Evolutionary conservation across 2,888 invertebrate species (phyloP).

Genomic region (Drosophila birchii): DNA sequence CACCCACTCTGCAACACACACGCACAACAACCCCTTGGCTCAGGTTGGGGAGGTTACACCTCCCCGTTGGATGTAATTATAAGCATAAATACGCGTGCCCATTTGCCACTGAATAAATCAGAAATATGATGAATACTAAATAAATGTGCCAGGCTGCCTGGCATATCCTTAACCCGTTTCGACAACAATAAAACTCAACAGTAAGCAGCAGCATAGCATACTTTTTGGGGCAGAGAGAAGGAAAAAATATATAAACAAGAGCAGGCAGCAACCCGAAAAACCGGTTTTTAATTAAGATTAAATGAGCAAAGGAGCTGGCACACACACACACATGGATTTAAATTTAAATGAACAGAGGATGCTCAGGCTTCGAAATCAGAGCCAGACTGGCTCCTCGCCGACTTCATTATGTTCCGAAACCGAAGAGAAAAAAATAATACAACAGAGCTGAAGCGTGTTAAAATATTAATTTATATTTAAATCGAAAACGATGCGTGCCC

Average conservation of each 20-base stretch:
- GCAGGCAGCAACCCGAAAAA: conserved; percentile 66
- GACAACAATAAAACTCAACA: conserved; percentile 56
- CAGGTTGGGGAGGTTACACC: conserved; percentile 34
- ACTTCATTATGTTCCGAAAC: conserved; percentile 72
- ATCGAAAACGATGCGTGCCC: conserved; percentile 62
- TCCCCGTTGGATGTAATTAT: conserved; percentile 64
- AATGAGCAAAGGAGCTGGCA: conserved; percentile 70
- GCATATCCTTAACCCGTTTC: conserved; percentile 34
- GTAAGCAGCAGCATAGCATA: conserved; percentile 40
- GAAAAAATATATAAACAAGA: conserved; percentile 40
- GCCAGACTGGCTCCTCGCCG: conserved; percentile 46
- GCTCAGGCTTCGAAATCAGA: conserved; percentile 39
- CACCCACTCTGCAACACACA: conserved; percentile 1
- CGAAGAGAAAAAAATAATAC: conserved; percentile 22
- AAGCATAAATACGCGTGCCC: conserved; percentile 77
- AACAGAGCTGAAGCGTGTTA: conserved; percentile 71
- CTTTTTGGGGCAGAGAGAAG: conserved; percentile 48
- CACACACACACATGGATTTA: conserved; percentile 68
- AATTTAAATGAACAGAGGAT: conserved; percentile 69
- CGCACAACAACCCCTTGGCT: conserved; percentile 40
- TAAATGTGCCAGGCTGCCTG: conserved; percentile 52
- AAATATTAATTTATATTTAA: conserved; percentile 81
- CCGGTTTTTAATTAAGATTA: conserved; percentile 84
- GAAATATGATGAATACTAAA: conserved; percentile 78
- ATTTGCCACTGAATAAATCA: conserved; percentile 77